Conservation (phyloP, 2,113 vertebrate species). For the Puntigrus tetrazona region DNA sequence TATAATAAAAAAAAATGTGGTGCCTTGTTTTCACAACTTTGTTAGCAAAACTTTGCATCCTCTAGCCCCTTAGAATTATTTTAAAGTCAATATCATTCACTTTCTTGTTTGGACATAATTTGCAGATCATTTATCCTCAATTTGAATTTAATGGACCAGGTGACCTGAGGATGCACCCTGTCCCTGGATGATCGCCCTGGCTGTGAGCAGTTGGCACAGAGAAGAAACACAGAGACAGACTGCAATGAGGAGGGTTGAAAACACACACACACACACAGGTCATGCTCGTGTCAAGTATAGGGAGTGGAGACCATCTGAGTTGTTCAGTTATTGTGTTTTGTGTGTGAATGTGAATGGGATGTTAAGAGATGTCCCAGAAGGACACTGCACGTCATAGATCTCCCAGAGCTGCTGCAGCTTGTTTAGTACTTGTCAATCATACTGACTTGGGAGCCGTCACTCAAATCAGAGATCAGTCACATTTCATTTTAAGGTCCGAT, state of each 20-base stretch:
- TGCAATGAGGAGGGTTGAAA: slow-evolving; percentile 47
- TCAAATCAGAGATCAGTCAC: neutral
- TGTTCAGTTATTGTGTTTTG: slow-evolving; percentile 46
- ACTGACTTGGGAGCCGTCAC: neutral
- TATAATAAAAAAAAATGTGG: neutral
- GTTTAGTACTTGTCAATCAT: neutral
- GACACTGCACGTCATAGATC: neutral
- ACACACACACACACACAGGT: slow-evolving; percentile 62
- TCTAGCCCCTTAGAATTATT: neutral
- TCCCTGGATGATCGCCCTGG: slow-evolving; percentile 55
- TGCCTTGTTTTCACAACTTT: neutral
- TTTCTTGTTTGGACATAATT: slow-evolving; percentile 69
- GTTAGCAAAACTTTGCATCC: neutral
- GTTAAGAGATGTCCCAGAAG: slow-evolving; percentile 15
- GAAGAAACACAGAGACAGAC: slow-evolving; percentile 60
- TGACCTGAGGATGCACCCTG: slow-evolving; percentile 72
- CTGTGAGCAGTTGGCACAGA: slow-evolving; percentile 61
- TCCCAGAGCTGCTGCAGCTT: neutral
- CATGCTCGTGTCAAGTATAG: slow-evolving; percentile 76
- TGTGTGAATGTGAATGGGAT: slow-evolving; percentile 15
- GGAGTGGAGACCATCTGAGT: slow-evolving; percentile 77
- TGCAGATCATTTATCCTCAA: slow-evolving; percentile 75
- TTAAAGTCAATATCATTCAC: slow-evolving; percentile 53
- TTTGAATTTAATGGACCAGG: slow-evolving; percentile 78
- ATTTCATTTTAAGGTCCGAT: too few species aligned